Evolutionary conservation across 2,888 invertebrate species (phyloP).

Genomic region (Drosophila borealis): DNA sequence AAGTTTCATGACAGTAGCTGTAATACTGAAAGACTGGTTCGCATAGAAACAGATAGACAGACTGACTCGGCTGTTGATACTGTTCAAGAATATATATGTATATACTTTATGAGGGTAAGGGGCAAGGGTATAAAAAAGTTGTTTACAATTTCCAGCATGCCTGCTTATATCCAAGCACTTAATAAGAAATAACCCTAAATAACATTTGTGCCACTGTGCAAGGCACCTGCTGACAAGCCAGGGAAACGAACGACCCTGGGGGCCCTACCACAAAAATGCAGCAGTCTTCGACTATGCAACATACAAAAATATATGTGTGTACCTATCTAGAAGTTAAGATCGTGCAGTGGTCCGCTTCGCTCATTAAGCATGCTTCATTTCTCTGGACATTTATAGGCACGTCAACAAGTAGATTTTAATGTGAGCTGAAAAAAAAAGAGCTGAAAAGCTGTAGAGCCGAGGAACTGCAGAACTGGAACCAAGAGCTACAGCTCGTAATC

Average conservation of each 20-base stretch:
- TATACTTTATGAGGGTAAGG: no score
- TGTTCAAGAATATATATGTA: no score
- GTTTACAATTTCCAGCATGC: no score
- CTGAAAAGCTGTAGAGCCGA: conserved; percentile 8
- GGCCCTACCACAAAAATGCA: conserved; percentile 20
- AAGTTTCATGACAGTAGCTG: no score
- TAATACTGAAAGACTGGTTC: no score
- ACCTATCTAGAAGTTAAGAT: conserved; percentile 40
- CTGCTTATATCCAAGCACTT: no score
- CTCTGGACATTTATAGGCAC: conserved; percentile 67
- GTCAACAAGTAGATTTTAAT: conserved; percentile 62
- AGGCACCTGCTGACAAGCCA: conserved; percentile 46
- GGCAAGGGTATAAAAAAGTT: no score
- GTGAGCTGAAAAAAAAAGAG: conserved; percentile 17
- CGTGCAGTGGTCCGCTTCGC: conserved; percentile 50
- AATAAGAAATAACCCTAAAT: no score
- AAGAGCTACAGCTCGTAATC: conserved; percentile 52
- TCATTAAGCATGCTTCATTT: conserved; percentile 76
- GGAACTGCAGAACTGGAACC: conserved; percentile 6
- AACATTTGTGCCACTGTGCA: conserved; percentile 23
- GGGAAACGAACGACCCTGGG: conserved; percentile 20
- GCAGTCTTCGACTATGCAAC: conserved; percentile 6
- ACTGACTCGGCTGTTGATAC: no score
- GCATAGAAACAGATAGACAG: no score
- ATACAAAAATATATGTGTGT: neutral